Conservation (phyloP, 2,113 vertebrate species). For the Isichthys henryi region DNA sequence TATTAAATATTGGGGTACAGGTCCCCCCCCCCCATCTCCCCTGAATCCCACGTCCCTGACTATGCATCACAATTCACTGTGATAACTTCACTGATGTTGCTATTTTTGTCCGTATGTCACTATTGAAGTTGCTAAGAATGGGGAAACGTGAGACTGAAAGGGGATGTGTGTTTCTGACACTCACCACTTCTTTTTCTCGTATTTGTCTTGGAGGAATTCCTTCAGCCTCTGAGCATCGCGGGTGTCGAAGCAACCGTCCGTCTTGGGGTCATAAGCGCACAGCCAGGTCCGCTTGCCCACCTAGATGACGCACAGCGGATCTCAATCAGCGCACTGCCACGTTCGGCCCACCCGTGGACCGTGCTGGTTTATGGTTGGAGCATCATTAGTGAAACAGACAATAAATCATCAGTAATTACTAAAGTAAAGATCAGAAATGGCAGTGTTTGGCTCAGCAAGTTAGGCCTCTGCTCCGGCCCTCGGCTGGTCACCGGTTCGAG, state of each 20-base stretch:
- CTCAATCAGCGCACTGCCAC: background rate
- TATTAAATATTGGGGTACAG: background rate
- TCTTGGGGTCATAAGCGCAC: constrained; percentile 74
- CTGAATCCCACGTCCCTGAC: background rate
- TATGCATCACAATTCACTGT: background rate
- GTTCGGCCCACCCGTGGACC: background rate
- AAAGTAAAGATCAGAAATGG: background rate
- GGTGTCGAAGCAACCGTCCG: constrained; percentile 69
- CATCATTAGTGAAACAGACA: background rate
- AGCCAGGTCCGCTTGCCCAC: constrained; percentile 80
- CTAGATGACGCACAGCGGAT: constrained; percentile 39
- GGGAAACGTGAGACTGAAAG: background rate
- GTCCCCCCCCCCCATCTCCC: too few species aligned
- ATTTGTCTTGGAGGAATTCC: constrained; percentile 87
- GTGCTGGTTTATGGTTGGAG: background rate
- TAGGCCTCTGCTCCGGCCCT: background rate
- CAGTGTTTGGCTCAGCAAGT: too few species aligned
- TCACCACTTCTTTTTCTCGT: constrained; percentile 86
- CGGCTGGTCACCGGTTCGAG: background rate
- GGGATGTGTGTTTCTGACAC: constrained; percentile 1
- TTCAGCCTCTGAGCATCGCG: constrained; percentile 83
- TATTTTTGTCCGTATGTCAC: background rate
- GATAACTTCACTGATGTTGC: background rate
- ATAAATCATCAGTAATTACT: background rate
- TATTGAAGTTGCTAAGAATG: background rate